Conservation (phyloP, 2,797 vertebrate species). For the Meriones psammophilus region DNA sequence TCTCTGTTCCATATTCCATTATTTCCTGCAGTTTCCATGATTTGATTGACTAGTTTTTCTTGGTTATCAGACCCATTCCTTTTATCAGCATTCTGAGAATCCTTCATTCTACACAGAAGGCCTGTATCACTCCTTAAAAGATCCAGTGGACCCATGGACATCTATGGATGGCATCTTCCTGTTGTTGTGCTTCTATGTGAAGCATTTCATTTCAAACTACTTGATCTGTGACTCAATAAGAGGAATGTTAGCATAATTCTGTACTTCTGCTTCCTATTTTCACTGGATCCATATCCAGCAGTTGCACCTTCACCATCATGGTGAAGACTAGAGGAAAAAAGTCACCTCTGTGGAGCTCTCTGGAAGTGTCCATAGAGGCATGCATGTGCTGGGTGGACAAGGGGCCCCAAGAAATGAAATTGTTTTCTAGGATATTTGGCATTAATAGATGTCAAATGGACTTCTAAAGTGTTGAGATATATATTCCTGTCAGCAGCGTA, state of each 20-base stretch:
- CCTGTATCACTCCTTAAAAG: conserved; percentile 95
- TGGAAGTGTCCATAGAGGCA: accelerated
- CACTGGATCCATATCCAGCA: conserved; percentile 90
- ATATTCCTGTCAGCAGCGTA: background rate
- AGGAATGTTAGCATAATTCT: conserved; percentile 96
- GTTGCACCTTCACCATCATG: conserved; percentile 95
- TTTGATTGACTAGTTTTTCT: conserved; percentile 98
- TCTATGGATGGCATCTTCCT: conserved; percentile 96
- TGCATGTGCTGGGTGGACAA: accelerated
- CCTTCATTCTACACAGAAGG: conserved; percentile 96
- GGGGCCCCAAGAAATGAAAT: conserved; percentile 45
- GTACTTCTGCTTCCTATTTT: conserved; percentile 96
- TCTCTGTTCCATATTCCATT: conserved; percentile 98
- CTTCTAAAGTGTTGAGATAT: background rate
- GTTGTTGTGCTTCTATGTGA: conserved; percentile 95
- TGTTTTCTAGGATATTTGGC: background rate
- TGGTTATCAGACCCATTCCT: conserved; percentile 99
- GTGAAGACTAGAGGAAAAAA: accelerated
- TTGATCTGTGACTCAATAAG: conserved; percentile 97
- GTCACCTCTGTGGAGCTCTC: accelerated
- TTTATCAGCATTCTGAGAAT: conserved; percentile 94
- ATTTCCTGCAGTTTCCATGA: conserved; percentile 98
- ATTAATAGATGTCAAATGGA: background rate
- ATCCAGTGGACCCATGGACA: conserved; percentile 93
- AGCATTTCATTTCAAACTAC: conserved; percentile 99